Percentiles rank a stretch among this genome's conserved stretches.
These are phyloP conservation scores for Wasmannia auropunctata DNA, from an alignment of 1,140 invertebrate species.

Conservation along the genomic window DNA sequence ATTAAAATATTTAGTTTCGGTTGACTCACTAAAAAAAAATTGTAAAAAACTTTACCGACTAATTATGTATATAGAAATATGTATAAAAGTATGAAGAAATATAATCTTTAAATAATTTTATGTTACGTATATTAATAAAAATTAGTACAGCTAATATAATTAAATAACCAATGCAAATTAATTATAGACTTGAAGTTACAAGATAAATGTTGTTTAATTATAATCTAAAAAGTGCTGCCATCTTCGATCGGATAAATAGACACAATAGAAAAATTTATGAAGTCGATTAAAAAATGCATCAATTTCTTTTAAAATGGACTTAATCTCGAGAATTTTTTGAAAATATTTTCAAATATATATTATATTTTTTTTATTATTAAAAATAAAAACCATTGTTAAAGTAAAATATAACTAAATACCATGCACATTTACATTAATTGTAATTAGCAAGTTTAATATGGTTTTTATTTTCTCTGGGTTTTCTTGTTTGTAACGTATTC, in stretches of 20 bases:
- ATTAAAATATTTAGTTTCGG: neutral
- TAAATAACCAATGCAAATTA: neutral
- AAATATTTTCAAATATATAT: neutral
- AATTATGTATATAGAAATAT: neutral
- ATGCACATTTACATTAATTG: neutral
- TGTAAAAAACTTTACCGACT: neutral
- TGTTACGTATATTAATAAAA: neutral
- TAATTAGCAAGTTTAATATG: neutral
- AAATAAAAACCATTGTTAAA: neutral
- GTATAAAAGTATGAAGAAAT: neutral
- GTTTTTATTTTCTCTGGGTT: neutral
- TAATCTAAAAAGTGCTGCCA: slow-evolving; percentile 13
- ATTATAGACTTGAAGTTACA: neutral
- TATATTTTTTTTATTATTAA: neutral
- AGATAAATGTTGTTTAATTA: neutral
- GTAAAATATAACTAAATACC: neutral
- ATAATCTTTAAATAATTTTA: neutral
- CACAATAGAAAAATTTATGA: neutral
- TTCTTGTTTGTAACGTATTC: neutral
- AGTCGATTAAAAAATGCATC: neutral
- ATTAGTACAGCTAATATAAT: neutral
- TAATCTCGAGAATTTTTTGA: neutral
- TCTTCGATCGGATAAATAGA: neutral
- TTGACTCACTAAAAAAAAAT: neutral
- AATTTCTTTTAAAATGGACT: neutral